These are phyloP conservation scores for Xyrauchen texanus DNA, from an alignment of 2,113 vertebrate species.

Conservation along the genomic window DNA sequence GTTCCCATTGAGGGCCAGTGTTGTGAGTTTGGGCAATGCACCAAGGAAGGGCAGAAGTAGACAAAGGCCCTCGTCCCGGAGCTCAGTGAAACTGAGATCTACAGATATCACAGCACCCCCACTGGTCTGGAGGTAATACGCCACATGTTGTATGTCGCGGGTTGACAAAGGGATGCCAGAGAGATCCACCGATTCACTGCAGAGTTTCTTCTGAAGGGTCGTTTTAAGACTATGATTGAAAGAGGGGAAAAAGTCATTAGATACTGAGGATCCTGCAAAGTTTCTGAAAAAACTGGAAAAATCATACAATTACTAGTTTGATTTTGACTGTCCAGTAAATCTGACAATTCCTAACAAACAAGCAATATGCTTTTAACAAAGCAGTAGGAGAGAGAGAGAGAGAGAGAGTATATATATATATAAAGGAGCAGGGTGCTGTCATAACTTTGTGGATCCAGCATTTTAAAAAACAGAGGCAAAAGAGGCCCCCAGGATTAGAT, in stretches of 20 bases:
- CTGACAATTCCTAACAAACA: too few species aligned
- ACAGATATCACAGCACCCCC: slow-evolving; percentile 78
- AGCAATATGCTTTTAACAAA: too few species aligned
- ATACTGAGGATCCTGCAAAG: too few species aligned
- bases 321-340: too few species aligned
- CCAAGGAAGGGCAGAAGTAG: slow-evolving; percentile 82
- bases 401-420: too few species aligned
- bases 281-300: too few species aligned
- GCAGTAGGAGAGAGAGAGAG: too few species aligned
- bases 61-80: slow-evolving; percentile 80
- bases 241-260: background rate
- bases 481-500: too few species aligned
- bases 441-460: too few species aligned
- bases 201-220: slow-evolving; percentile 83
- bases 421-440: too few species aligned
- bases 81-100: slow-evolving; percentile 90
- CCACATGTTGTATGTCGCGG: slow-evolving; percentile 80
- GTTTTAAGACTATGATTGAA: slow-evolving; percentile 79
- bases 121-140: slow-evolving; percentile 83
- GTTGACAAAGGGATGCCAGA: slow-evolving; percentile 81
- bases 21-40: slow-evolving; percentile 81
- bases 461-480: too few species aligned
- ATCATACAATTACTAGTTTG: too few species aligned
- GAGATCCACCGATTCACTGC: slow-evolving; percentile 80
- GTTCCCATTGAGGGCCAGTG: slow-evolving; percentile 90